Base-by-base conservation (phyloP, 2,797 vertebrate genomes). In the Poecilia gillii region DNA sequence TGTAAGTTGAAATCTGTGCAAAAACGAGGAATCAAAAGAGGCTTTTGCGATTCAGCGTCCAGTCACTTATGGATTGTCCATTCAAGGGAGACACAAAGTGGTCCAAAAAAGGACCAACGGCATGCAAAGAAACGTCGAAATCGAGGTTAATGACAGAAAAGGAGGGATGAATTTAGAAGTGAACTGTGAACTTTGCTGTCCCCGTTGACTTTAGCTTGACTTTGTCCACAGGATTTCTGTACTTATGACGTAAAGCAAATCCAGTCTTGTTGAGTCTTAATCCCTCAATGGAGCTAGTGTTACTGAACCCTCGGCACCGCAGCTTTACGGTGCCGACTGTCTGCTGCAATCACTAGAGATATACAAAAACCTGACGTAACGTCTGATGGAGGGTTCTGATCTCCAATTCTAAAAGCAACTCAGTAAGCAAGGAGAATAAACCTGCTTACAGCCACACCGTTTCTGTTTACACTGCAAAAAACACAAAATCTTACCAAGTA, bases 221-320 rank as follows among this genome's bases (percentile, higher is more conserved):
- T 85, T 83, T 76, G 74, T 81, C 77, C 36, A 33, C 18, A 18
- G 39, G 81, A 76, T 70, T 83, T 49, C 64, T 41, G 83, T 46
- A 25, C 51, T 74, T 78, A 79, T 85, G 87, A 89, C 71, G 80
- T 81, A 82, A 75, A 83, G 49, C 47, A 87, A 46, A 71, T 71
- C 68, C 68, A 71, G 85, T 89, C 82, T 75, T 45, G 59, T 78
- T 75, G 78, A 76, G 82, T 73, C 64, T 59, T 89, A 91, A 90
- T 91, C 84, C 55, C 80, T 84, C 75, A 87, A 81, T 86, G 85
- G 76, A 84, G 80, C 82, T 79, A 77, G 72, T 74, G 64, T 83
- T 74, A 55, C 45, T 73, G 81, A 79, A 77, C 31, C 55, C 36
- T n/a, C 12, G 28, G 70, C 72, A 75, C 33, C 53, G 75, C 55